phyloP scores from a whole-genome alignment of 2,797 vertebrate genomes.

The Sebastolobus altivelis region DNA sequence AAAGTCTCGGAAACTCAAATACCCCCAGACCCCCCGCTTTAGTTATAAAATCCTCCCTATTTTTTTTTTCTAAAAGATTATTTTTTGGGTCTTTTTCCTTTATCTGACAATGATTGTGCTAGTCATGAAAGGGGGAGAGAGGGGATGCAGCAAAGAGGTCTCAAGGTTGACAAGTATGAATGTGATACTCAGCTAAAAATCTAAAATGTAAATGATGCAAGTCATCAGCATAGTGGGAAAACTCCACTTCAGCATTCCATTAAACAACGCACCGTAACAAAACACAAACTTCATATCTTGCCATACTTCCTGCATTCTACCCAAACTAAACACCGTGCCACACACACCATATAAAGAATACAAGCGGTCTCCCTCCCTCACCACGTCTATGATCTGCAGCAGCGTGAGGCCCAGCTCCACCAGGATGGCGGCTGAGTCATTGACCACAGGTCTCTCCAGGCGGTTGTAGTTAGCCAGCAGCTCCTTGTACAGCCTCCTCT shows the following conservation, averaged over 20 bases:
- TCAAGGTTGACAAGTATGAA: too few relatives aligned
- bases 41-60: too few relatives aligned
- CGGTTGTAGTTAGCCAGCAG: slow-evolving; percentile 91
- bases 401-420: slow-evolving; percentile 92
- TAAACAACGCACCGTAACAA: background rate
- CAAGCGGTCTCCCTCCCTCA: slow-evolving; percentile 69
- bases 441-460: slow-evolving; percentile 91
- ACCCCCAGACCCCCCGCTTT: too few relatives aligned
- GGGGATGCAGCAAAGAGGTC: too few relatives aligned
- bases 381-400: slow-evolving; percentile 95
- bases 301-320: background rate
- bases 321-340: background rate
- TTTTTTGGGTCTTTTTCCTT: too few relatives aligned
- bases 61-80: too few relatives aligned
- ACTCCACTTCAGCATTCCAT: background rate
- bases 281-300: background rate
- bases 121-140: accelerated
- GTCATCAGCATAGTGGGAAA: background rate
- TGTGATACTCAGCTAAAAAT: background rate
- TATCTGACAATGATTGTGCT: too few relatives aligned
- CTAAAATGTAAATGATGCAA: slow-evolving; percentile 1
- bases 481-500: slow-evolving; percentile 90
- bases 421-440: slow-evolving; percentile 90
- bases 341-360: background rate
- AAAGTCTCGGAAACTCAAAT: too few relatives aligned